Conservation (phyloP, 2,797 vertebrate species). For the Hyperoplus lanceolatus region DNA sequence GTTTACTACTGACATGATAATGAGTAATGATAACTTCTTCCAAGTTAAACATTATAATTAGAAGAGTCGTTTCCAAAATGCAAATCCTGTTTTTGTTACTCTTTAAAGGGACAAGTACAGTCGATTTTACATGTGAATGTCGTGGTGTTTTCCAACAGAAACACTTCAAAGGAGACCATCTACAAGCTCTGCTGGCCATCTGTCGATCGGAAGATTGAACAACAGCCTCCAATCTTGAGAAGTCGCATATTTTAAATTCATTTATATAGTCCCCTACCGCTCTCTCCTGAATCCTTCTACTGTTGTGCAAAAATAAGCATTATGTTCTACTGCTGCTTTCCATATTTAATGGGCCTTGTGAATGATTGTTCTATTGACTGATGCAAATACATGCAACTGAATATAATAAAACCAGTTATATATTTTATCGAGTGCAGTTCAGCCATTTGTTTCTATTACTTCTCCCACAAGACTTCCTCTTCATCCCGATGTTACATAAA, state of each 20-base stretch:
- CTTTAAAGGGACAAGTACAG: accelerated
- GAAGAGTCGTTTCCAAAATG: too few relatives aligned
- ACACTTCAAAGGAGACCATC: conserved; percentile 78
- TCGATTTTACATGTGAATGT: background rate
- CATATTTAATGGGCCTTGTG: background rate
- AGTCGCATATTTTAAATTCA: background rate
- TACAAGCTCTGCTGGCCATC: conserved; percentile 78
- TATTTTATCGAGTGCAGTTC: conserved; percentile 4
- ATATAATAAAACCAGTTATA: background rate
- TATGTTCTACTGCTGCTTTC: background rate
- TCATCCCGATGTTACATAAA: background rate
- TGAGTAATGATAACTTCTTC: background rate
- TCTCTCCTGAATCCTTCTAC: background rate
- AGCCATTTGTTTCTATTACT: conserved; percentile 7
- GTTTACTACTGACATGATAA: background rate
- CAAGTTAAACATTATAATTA: background rate
- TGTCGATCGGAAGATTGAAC: conserved; percentile 83
- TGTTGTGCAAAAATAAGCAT: conserved; percentile 7
- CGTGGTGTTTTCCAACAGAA: conserved; percentile 62
- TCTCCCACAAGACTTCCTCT: background rate
- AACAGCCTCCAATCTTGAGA: background rate
- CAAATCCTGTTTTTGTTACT: background rate
- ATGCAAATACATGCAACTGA: background rate
- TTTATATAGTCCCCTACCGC: background rate
- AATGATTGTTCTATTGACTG: background rate